Percentiles rank a stretch among this genome's conserved stretches.
Conservation (phyloP, 2,113 vertebrate species). For the Engraulis encrasicolus region DNA sequence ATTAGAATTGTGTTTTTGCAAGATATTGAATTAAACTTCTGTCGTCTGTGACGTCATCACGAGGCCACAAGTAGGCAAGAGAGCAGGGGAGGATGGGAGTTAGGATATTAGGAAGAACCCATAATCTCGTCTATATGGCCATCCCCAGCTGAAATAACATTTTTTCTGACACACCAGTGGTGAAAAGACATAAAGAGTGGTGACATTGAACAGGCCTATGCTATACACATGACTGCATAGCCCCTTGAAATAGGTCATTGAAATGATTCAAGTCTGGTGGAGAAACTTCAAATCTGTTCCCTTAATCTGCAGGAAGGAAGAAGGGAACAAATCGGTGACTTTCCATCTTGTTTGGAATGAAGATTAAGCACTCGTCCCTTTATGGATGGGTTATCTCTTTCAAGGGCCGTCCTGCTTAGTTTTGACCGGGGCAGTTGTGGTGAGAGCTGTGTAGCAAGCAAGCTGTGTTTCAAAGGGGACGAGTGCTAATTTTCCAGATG, state of each 20-base stretch:
- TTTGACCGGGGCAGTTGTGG: background rate
- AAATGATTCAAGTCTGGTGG: background rate
- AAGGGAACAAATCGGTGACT: background rate
- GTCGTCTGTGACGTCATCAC: too few species aligned
- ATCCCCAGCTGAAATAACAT: too few species aligned
- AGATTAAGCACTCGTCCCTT: background rate
- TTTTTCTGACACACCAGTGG: too few species aligned
- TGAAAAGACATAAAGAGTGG: too few species aligned
- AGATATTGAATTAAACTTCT: too few species aligned
- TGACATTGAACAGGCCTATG: background rate
- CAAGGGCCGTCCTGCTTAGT: background rate
- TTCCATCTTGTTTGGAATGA: background rate
- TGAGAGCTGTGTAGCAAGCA: background rate
- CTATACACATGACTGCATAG: background rate
- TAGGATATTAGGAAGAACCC: too few species aligned
- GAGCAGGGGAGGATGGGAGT: too few species aligned
- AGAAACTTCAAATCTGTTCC: background rate
- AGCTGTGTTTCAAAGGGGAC: background rate
- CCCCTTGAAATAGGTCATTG: background rate
- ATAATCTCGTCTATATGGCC: too few species aligned
- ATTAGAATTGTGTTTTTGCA: too few species aligned
- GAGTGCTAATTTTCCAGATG: constrained; percentile 11
- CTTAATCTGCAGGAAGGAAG: background rate
- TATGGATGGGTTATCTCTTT: background rate
- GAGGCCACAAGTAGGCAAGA: too few species aligned